Evolutionary conservation across 2,797 vertebrate species (phyloP).

Genomic region (Thripadectes ignobilis): DNA sequence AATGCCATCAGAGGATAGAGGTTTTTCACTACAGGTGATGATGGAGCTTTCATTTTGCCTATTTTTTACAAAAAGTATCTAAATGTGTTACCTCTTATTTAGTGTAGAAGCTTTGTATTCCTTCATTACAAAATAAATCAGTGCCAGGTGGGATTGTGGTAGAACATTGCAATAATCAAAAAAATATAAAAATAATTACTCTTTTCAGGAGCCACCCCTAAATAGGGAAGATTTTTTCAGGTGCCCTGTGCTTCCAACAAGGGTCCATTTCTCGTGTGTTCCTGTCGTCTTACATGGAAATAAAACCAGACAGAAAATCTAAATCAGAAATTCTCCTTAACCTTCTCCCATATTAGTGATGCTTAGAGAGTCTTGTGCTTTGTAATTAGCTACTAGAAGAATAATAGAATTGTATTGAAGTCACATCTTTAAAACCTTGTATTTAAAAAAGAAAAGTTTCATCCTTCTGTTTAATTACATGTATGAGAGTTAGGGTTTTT

Average conservation of each 20-base stretch:
- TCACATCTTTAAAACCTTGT: not conserved
- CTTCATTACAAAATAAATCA: not conserved
- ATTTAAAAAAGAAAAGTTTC: not conserved
- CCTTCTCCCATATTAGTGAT: rapidly evolving
- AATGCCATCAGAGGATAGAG: not conserved
- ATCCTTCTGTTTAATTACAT: not conserved
- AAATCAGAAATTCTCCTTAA: not conserved
- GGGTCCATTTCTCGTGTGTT: not conserved
- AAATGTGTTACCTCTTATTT: not conserved
- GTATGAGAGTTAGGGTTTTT: not conserved
- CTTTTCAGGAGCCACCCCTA: not conserved
- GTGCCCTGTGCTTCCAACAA: not conserved
- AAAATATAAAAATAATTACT: not conserved
- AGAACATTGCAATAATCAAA: not conserved
- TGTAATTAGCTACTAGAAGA: not conserved
- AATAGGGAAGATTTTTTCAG: not conserved
- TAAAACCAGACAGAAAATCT: not conserved
- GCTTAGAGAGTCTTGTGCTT: not conserved
- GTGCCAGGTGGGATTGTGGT: not conserved
- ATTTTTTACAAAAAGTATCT: rapidly evolving
- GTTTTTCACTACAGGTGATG: not conserved
- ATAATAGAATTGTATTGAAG: not conserved
- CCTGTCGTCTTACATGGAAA: not conserved
- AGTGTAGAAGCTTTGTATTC: not conserved
- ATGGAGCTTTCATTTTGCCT: not conserved